phyloP scores from a whole-genome alignment of 1,140 invertebrate species.

The Lordiphosa clarofinis region DNA sequence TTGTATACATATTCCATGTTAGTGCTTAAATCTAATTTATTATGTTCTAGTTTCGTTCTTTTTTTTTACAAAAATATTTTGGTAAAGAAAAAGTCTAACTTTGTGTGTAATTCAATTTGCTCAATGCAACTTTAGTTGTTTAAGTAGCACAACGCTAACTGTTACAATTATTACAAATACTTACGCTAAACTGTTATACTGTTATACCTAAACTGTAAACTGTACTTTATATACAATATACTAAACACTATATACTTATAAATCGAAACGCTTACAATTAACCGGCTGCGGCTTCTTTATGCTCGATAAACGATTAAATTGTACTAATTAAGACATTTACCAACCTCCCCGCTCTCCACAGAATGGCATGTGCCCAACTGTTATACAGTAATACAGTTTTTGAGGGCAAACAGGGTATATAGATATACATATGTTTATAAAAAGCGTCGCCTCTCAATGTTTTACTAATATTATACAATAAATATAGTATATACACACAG shows the following conservation, averaged over 20 bases:
- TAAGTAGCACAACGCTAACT: constrained; percentile 29
- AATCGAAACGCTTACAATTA: constrained; percentile 33
- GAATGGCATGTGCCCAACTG: too few species aligned
- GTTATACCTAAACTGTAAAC: constrained; percentile 56
- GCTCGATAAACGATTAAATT: constrained; percentile 22
- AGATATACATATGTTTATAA: constrained; percentile 4
- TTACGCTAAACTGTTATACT: constrained; percentile 62
- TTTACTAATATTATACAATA: constrained; percentile 24
- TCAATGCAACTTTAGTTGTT: constrained; percentile 28
- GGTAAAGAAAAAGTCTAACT: constrained; percentile 42
- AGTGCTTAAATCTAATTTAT: constrained; percentile 76
- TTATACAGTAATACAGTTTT: constrained; percentile 12
- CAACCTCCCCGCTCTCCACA: too few species aligned
- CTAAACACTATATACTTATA: constrained; percentile 27
- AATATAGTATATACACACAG: neutral
- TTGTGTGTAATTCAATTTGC: constrained; percentile 5
- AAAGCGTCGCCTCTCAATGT: constrained; percentile 9
- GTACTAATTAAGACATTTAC: constrained; percentile 1
- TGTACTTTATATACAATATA: constrained; percentile 35
- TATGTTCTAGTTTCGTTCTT: constrained; percentile 26
- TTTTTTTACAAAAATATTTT: constrained; percentile 8
- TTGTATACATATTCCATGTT: constrained; percentile 55
- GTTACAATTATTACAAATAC: constrained; percentile 39
- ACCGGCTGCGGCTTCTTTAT: constrained; percentile 11
- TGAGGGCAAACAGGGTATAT: constrained; percentile 11